These are phyloP conservation scores for Eilema caniola DNA, from an alignment of 2,888 invertebrate genomes.

Conservation along the genomic window DNA sequence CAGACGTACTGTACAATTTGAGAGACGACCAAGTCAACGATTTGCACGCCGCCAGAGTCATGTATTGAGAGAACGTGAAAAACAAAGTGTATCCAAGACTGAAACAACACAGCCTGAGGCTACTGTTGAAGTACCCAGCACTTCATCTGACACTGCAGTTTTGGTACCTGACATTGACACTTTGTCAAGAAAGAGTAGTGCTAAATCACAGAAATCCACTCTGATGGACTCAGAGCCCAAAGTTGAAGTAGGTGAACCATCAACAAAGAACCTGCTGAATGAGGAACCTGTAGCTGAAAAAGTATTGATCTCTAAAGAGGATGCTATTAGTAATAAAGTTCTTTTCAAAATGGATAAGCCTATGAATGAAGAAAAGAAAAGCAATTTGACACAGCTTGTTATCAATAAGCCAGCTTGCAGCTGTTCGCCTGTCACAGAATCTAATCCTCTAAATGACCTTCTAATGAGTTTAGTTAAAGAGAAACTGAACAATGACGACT, in stretches of 20 bases:
- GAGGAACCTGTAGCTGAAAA: slow-evolving; percentile 72
- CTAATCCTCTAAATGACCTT: slow-evolving; percentile 82
- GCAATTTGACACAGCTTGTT: slow-evolving; percentile 76
- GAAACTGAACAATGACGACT: slow-evolving; percentile 88
- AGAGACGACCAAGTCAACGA: slow-evolving; percentile 98
- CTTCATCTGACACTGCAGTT: slow-evolving; percentile 58
- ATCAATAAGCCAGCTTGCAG: slow-evolving; percentile 80
- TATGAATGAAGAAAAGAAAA: slow-evolving; percentile 76
- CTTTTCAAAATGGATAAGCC: slow-evolving; percentile 79
- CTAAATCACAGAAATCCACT: slow-evolving; percentile 86
- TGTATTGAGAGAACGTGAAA: slow-evolving; percentile 93
- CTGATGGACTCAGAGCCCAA: slow-evolving; percentile 64
- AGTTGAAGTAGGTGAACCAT: slow-evolving; percentile 70
- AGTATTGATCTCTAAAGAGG: slow-evolving; percentile 78
- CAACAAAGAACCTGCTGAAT: slow-evolving; percentile 76
- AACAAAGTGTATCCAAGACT: slow-evolving; percentile 79
- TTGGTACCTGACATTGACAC: slow-evolving; percentile 67
- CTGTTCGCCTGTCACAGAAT: slow-evolving; percentile 80
- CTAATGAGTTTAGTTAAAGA: slow-evolving; percentile 84
- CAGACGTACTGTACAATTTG: slow-evolving; percentile 97
- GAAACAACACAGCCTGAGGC: slow-evolving; percentile 67
- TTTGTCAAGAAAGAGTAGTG: slow-evolving; percentile 85
- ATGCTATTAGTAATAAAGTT: slow-evolving; percentile 81
- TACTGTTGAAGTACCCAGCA: slow-evolving; percentile 66
- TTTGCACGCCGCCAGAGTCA: slow-evolving; percentile 97